Conservation (phyloP, 2,888 invertebrate species). For the Rhyacophila evoluta region DNA sequence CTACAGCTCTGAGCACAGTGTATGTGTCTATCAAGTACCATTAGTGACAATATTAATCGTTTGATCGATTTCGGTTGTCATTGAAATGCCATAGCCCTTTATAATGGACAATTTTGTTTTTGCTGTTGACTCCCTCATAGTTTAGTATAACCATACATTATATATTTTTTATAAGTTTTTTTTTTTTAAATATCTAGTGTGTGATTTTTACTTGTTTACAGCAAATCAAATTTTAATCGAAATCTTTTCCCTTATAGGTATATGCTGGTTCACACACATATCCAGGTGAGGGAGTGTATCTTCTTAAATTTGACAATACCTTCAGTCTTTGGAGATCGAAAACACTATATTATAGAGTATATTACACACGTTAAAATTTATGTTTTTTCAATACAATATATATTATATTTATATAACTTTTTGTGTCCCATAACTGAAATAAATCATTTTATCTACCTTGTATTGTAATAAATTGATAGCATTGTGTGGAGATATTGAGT, state of each 20-base stretch:
- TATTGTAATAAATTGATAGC: neutral
- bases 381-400: conserved; percentile 15
- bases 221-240: no score
- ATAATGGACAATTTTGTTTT: no score
- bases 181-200: no score
- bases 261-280: conserved; percentile 98
- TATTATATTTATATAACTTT: neutral
- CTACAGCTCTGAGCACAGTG: no score
- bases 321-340: conserved; percentile 99
- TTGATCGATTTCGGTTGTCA: no score
- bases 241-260: conserved; percentile 72
- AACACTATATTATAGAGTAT: conserved; percentile 98
- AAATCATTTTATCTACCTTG: conserved; percentile 11
- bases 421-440: conserved; percentile 7
- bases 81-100: no score
- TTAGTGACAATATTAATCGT: no score
- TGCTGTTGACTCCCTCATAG: no score
- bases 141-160: no score
- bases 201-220: no score
- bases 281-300: conserved; percentile 97
- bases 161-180: no score
- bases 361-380: conserved; percentile 83
- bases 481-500: neutral
- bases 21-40: no score
- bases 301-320: conserved; percentile 99